Conservation (phyloP, 2,797 vertebrate genomes). For the Euthynnus affinis region DNA sequence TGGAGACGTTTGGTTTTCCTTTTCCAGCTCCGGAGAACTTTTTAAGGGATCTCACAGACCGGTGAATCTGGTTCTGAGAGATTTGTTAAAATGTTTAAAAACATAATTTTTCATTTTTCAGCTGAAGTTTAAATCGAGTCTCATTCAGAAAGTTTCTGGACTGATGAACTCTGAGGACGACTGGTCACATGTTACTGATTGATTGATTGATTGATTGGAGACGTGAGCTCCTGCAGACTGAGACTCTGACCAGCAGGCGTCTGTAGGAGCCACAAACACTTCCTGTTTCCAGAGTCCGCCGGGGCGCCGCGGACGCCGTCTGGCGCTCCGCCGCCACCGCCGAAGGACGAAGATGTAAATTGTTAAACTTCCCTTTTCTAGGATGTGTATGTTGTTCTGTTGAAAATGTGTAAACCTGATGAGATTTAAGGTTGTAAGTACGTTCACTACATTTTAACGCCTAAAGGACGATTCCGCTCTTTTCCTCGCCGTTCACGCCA, state of each 20-base stretch:
- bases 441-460: slow-evolving; percentile 50
- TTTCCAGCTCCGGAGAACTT: neutral
- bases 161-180: neutral
- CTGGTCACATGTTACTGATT: neutral
- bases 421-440: slow-evolving; percentile 19
- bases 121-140: neutral
- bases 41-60: neutral
- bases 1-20: neutral
- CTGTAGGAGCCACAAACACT: neutral
- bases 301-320: neutral
- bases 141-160: neutral
- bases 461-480: slow-evolving; percentile 10
- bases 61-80: too few relatives aligned
- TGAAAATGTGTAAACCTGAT: slow-evolving; percentile 15
- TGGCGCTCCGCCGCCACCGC: neutral
- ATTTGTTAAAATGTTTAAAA: neutral
- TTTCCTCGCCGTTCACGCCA: neutral
- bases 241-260: slow-evolving; percentile 7
- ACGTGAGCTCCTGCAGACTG: slow-evolving; percentile 30
- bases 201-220: neutral
- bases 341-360: slow-evolving; percentile 23
- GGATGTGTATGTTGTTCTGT: slow-evolving; percentile 44
- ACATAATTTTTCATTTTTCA: neutral
- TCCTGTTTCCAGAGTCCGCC: slow-evolving; percentile 3
- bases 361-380: slow-evolving; percentile 21